phyloP scores from a whole-genome alignment of 2,797 vertebrate species.

The Oreortyx pictus region DNA sequence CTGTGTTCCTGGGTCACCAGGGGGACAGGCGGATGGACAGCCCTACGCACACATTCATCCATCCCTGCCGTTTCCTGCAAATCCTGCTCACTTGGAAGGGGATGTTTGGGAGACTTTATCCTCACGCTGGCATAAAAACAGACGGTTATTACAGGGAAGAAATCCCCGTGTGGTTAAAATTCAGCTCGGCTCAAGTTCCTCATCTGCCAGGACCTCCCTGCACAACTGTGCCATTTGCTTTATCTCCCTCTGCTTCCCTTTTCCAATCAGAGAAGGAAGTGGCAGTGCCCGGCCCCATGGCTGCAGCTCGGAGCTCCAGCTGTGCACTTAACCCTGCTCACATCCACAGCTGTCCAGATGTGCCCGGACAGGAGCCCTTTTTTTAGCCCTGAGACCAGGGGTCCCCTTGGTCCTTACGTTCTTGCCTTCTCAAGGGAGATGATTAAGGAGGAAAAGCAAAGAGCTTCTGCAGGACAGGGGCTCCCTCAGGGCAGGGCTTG shows the following conservation, averaged over 20 bases:
- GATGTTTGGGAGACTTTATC: neutral
- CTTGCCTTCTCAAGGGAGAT: neutral
- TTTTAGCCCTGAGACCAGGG: neutral
- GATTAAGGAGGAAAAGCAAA: neutral
- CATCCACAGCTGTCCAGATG: neutral
- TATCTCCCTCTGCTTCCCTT: constrained; percentile 39
- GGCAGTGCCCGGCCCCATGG: neutral
- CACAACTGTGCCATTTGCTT: neutral
- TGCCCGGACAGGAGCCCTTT: neutral
- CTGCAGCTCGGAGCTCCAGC: neutral
- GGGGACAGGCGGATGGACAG: neutral
- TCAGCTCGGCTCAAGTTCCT: neutral
- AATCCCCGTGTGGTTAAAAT: neutral
- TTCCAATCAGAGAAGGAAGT: neutral
- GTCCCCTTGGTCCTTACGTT: neutral
- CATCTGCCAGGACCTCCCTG: neutral
- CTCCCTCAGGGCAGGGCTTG: neutral
- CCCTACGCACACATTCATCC: neutral
- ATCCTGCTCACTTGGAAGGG: neutral
- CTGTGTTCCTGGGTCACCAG: constrained; percentile 24
- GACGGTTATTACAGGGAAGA: neutral
- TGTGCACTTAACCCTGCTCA: accelerated
- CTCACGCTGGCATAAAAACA: neutral
- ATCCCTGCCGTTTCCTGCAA: neutral
- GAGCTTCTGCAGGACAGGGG: neutral